These are phyloP conservation scores for Anguilla anguilla DNA, from an alignment of 2,797 vertebrate species.

Conservation along the genomic window DNA sequence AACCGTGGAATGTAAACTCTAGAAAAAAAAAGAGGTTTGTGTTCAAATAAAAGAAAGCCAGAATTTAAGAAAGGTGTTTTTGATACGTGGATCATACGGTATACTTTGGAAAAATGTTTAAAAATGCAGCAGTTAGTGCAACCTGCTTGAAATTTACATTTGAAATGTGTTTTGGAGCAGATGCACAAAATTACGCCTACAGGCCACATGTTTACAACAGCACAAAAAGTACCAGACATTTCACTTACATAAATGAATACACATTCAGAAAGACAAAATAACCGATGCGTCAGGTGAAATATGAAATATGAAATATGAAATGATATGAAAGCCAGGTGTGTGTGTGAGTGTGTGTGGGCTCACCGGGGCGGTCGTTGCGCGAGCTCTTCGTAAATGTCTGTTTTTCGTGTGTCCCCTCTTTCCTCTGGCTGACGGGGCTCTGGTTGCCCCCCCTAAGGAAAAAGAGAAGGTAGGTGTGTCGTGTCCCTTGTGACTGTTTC, in stretches of 20 bases:
- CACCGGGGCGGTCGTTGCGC: slow-evolving; percentile 39
- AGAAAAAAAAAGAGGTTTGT: too few species aligned
- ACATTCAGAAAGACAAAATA: neutral
- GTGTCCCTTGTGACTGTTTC: neutral
- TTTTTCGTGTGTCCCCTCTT: slow-evolving; percentile 34
- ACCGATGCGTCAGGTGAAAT: too few species aligned
- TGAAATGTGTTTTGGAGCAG: neutral
- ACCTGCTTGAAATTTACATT: neutral
- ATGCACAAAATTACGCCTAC: neutral
- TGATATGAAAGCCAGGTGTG: neutral
- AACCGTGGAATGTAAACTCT: neutral
- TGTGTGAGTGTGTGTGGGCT: neutral
- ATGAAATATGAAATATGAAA: neutral
- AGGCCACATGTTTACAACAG: neutral
- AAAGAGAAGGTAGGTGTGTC: slow-evolving; percentile 72
- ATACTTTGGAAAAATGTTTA: neutral
- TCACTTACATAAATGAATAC: neutral
- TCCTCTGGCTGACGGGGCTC: slow-evolving; percentile 54
- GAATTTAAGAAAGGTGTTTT: neutral
- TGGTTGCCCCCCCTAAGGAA: slow-evolving; percentile 60
- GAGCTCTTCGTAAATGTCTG: slow-evolving; percentile 40
- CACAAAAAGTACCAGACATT: neutral
- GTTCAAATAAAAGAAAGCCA: neutral
- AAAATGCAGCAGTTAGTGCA: neutral
- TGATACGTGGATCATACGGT: neutral